These are phyloP conservation scores for Dynastes tityus DNA, from an alignment of 2,888 invertebrate species.

Conservation along the genomic window DNA sequence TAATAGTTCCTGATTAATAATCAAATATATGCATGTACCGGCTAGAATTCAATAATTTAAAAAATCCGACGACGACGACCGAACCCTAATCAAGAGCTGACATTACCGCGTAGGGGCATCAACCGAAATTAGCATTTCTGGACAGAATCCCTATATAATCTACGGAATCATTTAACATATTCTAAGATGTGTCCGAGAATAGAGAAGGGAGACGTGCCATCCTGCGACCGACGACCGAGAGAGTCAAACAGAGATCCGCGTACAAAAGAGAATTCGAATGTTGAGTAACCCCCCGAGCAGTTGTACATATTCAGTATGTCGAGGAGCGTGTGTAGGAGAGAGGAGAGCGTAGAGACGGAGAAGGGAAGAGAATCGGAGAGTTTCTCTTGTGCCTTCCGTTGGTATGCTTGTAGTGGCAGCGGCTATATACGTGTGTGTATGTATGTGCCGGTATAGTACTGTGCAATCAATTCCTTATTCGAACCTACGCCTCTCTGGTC, in stretches of 20 bases:
- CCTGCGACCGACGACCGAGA: conserved; percentile 45
- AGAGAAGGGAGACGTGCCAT: conserved; percentile 45
- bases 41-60: conserved; percentile 40
- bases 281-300: conserved; percentile 51
- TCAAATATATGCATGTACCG: conserved; percentile 38
- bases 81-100: conserved; percentile 52
- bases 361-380: conserved; percentile 25
- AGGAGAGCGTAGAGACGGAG: conserved; percentile 47
- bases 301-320: conserved; percentile 66
- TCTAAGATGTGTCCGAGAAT: conserved; percentile 54
- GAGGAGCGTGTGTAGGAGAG: conserved; percentile 47
- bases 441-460: conserved; percentile 62
- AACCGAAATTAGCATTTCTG: conserved; percentile 54
- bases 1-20: conserved; percentile 43
- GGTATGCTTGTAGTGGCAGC: conserved; percentile 27
- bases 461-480: conserved; percentile 69
- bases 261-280: conserved; percentile 51
- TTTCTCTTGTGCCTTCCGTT: conserved; percentile 46
- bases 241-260: conserved; percentile 45
- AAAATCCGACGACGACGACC: conserved; percentile 33
- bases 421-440: conserved; percentile 29
- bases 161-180: conserved; percentile 53
- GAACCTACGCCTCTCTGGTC: conserved; percentile 62
- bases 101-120: conserved; percentile 44
- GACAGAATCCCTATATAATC: conserved; percentile 52